Base-by-base conservation (phyloP, 2,113 vertebrate genomes). In the Clinocottus analis region DNA sequence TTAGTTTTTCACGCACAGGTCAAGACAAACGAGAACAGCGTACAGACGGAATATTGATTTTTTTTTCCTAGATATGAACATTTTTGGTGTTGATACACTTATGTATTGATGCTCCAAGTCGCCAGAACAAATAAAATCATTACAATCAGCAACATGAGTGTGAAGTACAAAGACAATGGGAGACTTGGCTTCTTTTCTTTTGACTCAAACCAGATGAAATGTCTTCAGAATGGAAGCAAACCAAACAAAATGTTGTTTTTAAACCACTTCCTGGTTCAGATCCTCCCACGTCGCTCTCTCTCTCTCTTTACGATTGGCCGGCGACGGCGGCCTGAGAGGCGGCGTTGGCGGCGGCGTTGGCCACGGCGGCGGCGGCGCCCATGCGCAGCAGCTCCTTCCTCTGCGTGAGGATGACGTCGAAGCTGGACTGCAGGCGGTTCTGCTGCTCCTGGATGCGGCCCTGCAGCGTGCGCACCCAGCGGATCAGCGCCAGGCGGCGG, bases 341-440 rank as follows among this genome's bases (percentile, higher is more conserved):
- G 2, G 90, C 82, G 0, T 91, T 79, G 0, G 29, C 0, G 88
- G 88, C 1, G 35, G 80, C 13, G 55, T 65, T 77, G 23, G 69
- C 70, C 2, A 71, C 19, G n/a, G 79, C 65, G 2, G 79, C 8
- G 2, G 90, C 82, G 0, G 92, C 80, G 0, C 94, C 93, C 93
- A 94, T 93, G 61, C 97, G 96, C 81, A 99, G 96, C 37, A 99
- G 95, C 82, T 98, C 97, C 89, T 99, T 99, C 77, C 98, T 94
- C 71, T 98, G 97, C 7, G 96, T 97, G 69, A 99, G 95, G 92
- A 99, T 98, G 92, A 97, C 94, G 80, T 99, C 98, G 0, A 98
- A 99, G 82, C 97, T 99, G 93, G 96, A 96, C 92, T 99, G 97
- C 87, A 99, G 89, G 1, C 97, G 96, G 93, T 96, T 95, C 95